Evolutionary conservation across 1,140 invertebrate species (phyloP), one percentile per base, ranked within the genome.

Genomic region (Cyclargus thomasi): DNA sequence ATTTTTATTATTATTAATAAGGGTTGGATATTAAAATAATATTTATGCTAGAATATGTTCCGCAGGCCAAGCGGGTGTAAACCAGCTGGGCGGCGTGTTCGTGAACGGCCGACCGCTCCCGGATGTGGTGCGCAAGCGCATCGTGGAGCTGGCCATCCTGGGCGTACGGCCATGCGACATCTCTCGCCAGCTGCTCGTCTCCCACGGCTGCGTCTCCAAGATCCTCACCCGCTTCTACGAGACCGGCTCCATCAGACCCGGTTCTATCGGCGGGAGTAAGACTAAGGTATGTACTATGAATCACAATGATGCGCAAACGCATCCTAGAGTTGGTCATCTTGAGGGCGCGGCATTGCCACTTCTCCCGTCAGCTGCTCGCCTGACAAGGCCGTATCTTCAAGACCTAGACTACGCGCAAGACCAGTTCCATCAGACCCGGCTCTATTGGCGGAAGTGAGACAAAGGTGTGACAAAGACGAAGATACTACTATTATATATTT

Each of bases 171-270:
- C 98, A 10, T 99, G 98, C 87, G 98, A 99, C 90, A 99, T 99
- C 84, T 98, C 97, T 4, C 91, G 98, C 59, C 97, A 98, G 82
- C 92, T 99, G 23, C 92, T 98, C 11, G 98, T 99, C 7, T 99
- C 97, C 0, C 98, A 99, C 83, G 98, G 98, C 72, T 95, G 95
- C 80, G 88, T 91, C 11, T 98, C 97, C 11, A 99, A 99, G 92
- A 99, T 99, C 72, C 92, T 99, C 11, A 99, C 97, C 2, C 93
- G 98, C 69, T 99, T 98, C 91, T 99, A 98, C 81, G 97, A 98
- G 90, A 98, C 97, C 7, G 97, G 97, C 0, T 97, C 96, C 59
- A 97, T 98, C 66, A 92, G 96, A 77, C 97, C 97, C 1, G 97
- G 97, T 20, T 97, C 96, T 21, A 97, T 98, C 73, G 96, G 96